phyloP scores from a whole-genome alignment of 2,888 invertebrate species.

The Leptopterna dolabrata region DNA sequence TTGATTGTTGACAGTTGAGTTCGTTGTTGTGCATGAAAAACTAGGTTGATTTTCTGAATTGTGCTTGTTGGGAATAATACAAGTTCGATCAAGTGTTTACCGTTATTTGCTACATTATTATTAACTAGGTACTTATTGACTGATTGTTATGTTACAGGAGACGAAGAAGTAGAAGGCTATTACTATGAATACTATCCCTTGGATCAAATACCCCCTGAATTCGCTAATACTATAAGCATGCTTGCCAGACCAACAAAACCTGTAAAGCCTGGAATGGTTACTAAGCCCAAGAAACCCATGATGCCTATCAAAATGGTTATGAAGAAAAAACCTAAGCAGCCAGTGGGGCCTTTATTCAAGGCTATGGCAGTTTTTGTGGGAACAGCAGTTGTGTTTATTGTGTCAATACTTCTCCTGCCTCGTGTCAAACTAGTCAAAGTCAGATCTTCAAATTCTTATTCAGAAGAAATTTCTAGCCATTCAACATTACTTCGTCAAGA shows the following conservation, averaged over 20 bases:
- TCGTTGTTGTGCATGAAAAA: too few species aligned
- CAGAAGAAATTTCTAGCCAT: background rate
- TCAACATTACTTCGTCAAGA: background rate
- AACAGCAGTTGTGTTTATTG: constrained; percentile 46
- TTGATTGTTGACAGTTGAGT: too few species aligned
- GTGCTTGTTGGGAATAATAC: too few species aligned
- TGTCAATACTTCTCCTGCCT: constrained; percentile 48
- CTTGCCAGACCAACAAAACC: constrained; percentile 1
- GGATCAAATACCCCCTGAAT: constrained; percentile 42
- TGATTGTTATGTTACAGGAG: background rate
- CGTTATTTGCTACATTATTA: too few species aligned
- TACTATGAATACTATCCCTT: constrained; percentile 41
- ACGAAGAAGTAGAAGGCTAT: constrained; percentile 29
- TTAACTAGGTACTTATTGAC: too few species aligned
- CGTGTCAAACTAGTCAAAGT: constrained; percentile 50
- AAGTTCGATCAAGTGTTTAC: too few species aligned
- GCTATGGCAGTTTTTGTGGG: constrained; percentile 49
- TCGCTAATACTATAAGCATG: constrained; percentile 22
- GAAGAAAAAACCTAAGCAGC: constrained; percentile 38
- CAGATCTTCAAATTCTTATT: background rate
- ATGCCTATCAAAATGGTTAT: constrained; percentile 33
- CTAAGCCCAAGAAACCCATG: constrained; percentile 33
- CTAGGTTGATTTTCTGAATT: too few species aligned
- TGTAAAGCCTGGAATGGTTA: constrained; percentile 24
- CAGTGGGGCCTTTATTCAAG: constrained; percentile 39